These are phyloP conservation scores for Leptodactylus fallax DNA, from an alignment of 2,797 vertebrate species.

Conservation along the genomic window DNA sequence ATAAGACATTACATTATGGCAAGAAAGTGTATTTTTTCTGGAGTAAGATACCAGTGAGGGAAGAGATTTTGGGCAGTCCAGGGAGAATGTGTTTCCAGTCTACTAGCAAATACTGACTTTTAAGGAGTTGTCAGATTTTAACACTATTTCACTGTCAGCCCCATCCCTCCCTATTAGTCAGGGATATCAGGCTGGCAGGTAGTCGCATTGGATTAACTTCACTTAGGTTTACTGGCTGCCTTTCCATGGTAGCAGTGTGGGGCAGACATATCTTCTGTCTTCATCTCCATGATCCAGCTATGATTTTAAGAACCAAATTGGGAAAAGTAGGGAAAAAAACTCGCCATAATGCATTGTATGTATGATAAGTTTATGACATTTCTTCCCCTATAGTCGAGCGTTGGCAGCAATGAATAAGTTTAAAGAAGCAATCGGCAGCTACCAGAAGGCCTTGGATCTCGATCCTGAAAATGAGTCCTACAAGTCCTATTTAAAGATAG, in stretches of 20 bases:
- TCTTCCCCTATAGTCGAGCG: constrained; percentile 82
- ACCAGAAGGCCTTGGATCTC: constrained; percentile 93
- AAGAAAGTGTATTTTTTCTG: too few species aligned
- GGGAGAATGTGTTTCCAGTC: too few species aligned
- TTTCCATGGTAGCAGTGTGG: background rate
- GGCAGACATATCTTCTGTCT: background rate
- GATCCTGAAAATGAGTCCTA: constrained; percentile 98
- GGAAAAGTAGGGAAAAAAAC: background rate
- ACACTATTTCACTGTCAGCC: background rate
- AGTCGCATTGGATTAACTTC: background rate
- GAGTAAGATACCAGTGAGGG: too few species aligned
- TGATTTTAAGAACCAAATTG: background rate
- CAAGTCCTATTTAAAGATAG: constrained; percentile 96
- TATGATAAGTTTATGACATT: background rate
- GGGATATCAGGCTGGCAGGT: background rate
- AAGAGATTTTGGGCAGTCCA: too few species aligned
- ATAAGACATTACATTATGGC: too few species aligned
- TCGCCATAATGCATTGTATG: background rate
- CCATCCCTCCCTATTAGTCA: background rate
- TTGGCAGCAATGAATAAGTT: constrained; percentile 94
- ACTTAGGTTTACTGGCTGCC: background rate
- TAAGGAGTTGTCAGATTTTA: too few species aligned
- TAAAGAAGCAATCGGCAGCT: constrained; percentile 92
- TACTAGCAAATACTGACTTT: too few species aligned
- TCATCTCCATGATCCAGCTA: background rate